Conservation (phyloP, 2,113 vertebrate species). For the Eleginops maclovinus region DNA sequence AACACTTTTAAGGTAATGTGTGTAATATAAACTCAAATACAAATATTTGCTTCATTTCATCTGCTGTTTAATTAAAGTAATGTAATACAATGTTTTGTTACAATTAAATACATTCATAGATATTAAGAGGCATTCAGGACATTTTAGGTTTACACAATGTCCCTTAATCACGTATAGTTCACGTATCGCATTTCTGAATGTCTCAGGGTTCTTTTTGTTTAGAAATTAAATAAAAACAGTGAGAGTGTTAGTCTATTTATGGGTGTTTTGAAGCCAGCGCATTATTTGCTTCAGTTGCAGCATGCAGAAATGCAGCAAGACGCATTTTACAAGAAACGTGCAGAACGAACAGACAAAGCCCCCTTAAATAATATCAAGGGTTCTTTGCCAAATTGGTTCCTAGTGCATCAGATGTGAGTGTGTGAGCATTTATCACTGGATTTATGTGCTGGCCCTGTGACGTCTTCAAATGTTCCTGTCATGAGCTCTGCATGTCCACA, state of each 20-base stretch:
- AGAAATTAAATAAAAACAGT: neutral
- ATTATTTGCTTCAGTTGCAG: neutral
- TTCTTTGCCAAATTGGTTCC: neutral
- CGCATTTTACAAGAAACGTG: neutral
- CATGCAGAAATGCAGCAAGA: neutral
- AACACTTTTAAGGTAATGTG: constrained; percentile 1
- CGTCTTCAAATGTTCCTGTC: constrained; percentile 28
- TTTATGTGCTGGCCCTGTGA: constrained; percentile 2
- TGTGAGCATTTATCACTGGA: neutral
- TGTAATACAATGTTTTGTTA: neutral
- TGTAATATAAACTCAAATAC: constrained; percentile 1
- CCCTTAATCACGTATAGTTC: neutral
- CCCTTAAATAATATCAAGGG: neutral
- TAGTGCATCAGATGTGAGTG: neutral
- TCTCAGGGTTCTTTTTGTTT: neutral
- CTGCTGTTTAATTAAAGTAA: neutral
- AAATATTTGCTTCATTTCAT: neutral
- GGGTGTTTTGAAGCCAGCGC: neutral
- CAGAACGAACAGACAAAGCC: neutral
- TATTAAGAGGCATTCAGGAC: neutral
- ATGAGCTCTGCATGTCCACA: neutral
- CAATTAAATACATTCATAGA: neutral
- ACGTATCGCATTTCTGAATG: neutral
- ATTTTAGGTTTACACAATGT: neutral
- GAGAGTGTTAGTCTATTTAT: neutral